Evolutionary conservation across 2,797 vertebrate genomes (phyloP).

Genomic region (Orientallactaga sibirica): DNA sequence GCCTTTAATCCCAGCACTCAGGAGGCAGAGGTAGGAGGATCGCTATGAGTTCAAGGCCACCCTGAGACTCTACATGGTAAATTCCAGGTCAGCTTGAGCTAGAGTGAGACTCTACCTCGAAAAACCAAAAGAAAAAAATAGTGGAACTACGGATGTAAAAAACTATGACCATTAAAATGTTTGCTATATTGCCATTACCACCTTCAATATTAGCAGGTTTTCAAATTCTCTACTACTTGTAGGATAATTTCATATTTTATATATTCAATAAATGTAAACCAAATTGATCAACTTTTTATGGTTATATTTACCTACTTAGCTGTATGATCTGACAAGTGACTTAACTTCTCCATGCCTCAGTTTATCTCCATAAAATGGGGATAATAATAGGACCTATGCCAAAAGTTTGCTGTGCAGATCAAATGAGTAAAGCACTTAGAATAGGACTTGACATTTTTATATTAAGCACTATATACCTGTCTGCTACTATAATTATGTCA

Average conservation of each 20-base stretch:
- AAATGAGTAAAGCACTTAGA: conserved; percentile 52
- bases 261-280: conserved; percentile 47
- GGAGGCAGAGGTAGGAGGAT: too few relatives aligned
- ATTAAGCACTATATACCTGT: conserved; percentile 32
- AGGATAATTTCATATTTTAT: conserved; percentile 46
- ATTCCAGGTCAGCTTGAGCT: too few relatives aligned
- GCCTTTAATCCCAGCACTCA: too few relatives aligned
- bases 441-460: conserved; percentile 31
- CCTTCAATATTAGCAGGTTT: conserved; percentile 15
- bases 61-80: too few relatives aligned
- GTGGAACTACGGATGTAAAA: neutral
- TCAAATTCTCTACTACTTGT: conserved; percentile 46
- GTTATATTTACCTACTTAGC: conserved; percentile 53
- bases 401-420: conserved; percentile 52
- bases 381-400: conserved; percentile 45
- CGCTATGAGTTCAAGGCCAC: too few relatives aligned
- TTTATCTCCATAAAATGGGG: conserved; percentile 58
- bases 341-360: conserved; percentile 42
- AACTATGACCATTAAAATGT: conserved; percentile 59
- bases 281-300: conserved; percentile 52
- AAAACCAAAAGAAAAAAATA: too few relatives aligned
- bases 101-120: too few relatives aligned
- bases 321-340: conserved; percentile 50
- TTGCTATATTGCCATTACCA: conserved; percentile 34
- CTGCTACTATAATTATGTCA: conserved; percentile 37